These are phyloP conservation scores for Microcebus tavaratra DNA, from an alignment of 2,113 vertebrate species.

Conservation along the genomic window DNA sequence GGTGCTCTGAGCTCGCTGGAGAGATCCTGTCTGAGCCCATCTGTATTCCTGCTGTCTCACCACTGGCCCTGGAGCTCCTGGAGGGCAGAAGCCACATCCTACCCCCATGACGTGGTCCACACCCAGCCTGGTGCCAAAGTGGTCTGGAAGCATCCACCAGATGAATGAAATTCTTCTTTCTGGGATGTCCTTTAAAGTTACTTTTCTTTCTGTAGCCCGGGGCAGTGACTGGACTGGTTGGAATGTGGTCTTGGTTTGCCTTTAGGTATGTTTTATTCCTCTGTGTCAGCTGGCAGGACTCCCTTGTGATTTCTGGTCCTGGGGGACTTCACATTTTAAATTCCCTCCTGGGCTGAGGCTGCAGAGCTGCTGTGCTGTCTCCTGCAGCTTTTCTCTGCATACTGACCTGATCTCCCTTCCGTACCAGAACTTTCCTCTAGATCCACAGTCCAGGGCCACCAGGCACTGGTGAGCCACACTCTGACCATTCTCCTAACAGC, in stretches of 20 bases:
- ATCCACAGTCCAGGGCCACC: background rate
- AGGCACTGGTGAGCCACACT: background rate
- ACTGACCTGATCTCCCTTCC: background rate
- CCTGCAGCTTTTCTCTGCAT: background rate
- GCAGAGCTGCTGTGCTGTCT: background rate
- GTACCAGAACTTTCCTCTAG: background rate
- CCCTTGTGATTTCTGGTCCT: slow-evolving; percentile 8
- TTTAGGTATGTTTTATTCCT: background rate
- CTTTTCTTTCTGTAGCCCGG: slow-evolving; percentile 13
- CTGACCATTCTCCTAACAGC: background rate
- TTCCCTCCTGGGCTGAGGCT: background rate
- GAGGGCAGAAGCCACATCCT: background rate
- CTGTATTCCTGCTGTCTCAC: background rate
- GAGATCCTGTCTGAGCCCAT: background rate
- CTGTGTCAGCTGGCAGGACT: background rate
- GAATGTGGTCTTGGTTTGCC: slow-evolving; percentile 41
- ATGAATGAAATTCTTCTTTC: slow-evolving; percentile 16
- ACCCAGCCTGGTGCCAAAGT: background rate
- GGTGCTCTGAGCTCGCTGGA: background rate
- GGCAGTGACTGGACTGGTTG: background rate
- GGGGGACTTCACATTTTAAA: background rate
- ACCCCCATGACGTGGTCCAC: background rate
- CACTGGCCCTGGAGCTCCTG: background rate
- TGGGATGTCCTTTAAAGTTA: background rate
- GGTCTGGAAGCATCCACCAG: background rate